A percentile compares a stretch with the other conserved stretches of the same genome.
Evolutionary conservation across 1,140 invertebrate genomes (phyloP).

Genomic region (fruit fly (Drosophila melanogaster)): Release_6_plus_ISO1_MT NT_033777.3:13176001-13176500

Average conservation of each 20-base stretch:
- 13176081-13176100: slow-evolving; percentile 21
- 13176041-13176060: slow-evolving; percentile 48
- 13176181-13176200: no score
- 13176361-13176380: slow-evolving; percentile 5
- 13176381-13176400: slow-evolving; percentile 3
- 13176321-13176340: slow-evolving; percentile 9
- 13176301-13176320: background rate
- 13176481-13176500: slow-evolving; percentile 69
- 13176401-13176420: slow-evolving; percentile 1
- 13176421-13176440: slow-evolving; percentile 61
- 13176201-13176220: no score
- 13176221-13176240: no score
- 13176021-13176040: slow-evolving; percentile 79
- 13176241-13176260: no score
- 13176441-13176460: slow-evolving; percentile 28
- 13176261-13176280: no score
- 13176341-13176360: slow-evolving; percentile 4
- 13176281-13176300: background rate
- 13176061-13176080: slow-evolving; percentile 33
- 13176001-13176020: slow-evolving; percentile 74
- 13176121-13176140: slow-evolving; percentile 2
- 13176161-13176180: no score
- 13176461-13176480: slow-evolving; percentile 70
- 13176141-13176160: background rate
- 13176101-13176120: slow-evolving; percentile 21